Base-by-base conservation (phyloP, 2,113 vertebrate species). In the Nibea coibor region DNA sequence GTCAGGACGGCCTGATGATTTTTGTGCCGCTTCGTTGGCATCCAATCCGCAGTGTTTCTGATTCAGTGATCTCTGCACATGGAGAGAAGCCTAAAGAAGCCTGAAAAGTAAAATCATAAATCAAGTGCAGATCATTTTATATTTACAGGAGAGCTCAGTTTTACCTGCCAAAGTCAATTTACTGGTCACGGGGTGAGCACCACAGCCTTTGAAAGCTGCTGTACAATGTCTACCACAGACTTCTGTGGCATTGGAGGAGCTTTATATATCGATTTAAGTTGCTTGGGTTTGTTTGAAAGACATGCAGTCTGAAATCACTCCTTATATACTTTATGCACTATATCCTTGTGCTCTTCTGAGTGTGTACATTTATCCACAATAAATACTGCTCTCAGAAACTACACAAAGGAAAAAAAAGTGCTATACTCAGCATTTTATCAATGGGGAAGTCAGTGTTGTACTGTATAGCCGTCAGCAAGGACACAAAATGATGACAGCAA, bases 21-120 rank as follows among this genome's bases (percentile, higher is more conserved):
- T 54, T 20, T 26, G 66, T 68, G 61, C 31, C 71, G 56, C 62
- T 71, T 65, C 75, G 63, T 64, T 75, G 54, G 77, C 67, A 75
- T 45, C 35, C 72, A 67, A 65, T 84, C 62, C 56, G 48, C 81
- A 77, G 19, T 61, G 64, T 68, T 83, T 82, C 72, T 69, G 61
- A 82, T 75, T 73, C 72, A 81, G 70, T 67, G 62, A 69, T 59
- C 85, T 39, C 48, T 54, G 64, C 11, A 62, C 20, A 69, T 50
- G 28, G 24, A 72, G 48, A 47, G 2, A n/a, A 5, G 4, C 15
- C 48, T 47, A 8, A 67, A 75, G 85, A 81, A 53, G 16, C 42
- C 47, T 39, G 26, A 78, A 66, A 58, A 81, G 72, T 67, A 2
- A 72, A 72, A 20, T 75, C 51, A 72, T 70, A 75, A 77, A 68